Base-by-base conservation (phyloP, 2,797 vertebrate species). In the Erpetoichthys calabaricus region DNA sequence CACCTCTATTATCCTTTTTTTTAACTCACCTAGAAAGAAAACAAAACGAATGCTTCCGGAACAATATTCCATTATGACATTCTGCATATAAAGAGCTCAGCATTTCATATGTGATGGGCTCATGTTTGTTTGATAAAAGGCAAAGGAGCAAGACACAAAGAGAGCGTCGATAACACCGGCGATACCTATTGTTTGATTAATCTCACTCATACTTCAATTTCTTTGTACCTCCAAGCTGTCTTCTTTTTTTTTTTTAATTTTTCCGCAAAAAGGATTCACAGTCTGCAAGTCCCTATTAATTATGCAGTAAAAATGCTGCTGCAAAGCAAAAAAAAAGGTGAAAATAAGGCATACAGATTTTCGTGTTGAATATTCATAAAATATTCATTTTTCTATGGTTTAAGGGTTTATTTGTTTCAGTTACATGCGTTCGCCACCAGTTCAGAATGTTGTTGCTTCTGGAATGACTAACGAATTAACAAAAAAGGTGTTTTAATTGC, bases 281-380 rank as follows among this genome's bases (percentile, higher is more conserved):
- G 83, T 65, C 83, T 74, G 74, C 65, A 68, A 80, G 83, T 82
- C 70, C 79, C 77, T 85, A 76, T 87, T 91, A 89, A 88, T 89
- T 90, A 92, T 91, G 86, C 89, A 89, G 80, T 79, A 80, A 81
- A 76, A 89, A 85, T 81, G 79, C 84, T 83, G 81, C 78, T 76
- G 82, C 76, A 79, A 82, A 80, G 85, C 79, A 67, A 46, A 69
- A 72, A 54, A 69, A 77, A 89, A 91, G 86, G 88, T 91, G 89
- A 89, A 88, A 90, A 91, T 86, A 77, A 86, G 78, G 76, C 79
- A 75, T 81, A 75, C 69, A 70, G 69, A 75, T 79, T 59, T 53
- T 57, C 70, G 73, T 75, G 74, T 82, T 92, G 89, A 91, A 90
- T 92, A 90, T 92, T 92, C 88, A 89, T 86, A 82, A 72, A 67